Conservation (phyloP, 1,140 invertebrate genomes). For the Phenacoccus solenopsis region DNA sequence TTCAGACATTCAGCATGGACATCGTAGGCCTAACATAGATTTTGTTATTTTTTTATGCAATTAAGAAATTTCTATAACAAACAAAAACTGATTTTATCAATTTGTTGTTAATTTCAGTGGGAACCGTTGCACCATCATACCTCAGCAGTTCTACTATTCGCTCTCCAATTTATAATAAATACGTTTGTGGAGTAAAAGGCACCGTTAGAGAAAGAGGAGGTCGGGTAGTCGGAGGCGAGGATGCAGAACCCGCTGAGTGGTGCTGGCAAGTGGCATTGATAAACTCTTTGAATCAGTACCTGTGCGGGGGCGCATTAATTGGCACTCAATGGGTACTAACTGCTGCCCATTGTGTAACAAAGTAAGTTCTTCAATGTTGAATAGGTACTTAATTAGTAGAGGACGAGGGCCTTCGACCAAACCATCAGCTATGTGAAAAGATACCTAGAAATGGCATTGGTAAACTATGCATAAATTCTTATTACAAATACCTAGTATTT, state of each 20-base stretch:
- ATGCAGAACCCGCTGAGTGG: conserved; percentile 81
- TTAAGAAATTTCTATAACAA: not conserved
- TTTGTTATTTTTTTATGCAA: no score
- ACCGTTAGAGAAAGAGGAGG: conserved; percentile 38
- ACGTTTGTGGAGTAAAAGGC: conserved; percentile 83
- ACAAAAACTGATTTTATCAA: no score
- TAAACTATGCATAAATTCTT: not conserved
- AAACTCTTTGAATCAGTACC: conserved; percentile 83
- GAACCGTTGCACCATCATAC: not conserved
- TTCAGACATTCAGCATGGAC: no score
- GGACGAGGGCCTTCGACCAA: no score
- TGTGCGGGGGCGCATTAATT: conserved; percentile 90
- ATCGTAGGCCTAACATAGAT: no score
- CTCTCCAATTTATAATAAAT: conserved; percentile 67
- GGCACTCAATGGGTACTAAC: conserved; percentile 90
- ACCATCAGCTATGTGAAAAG: not conserved
- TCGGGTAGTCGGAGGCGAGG: conserved; percentile 79
- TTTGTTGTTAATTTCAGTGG: not conserved
- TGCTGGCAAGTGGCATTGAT: conserved; percentile 92
- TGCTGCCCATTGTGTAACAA: conserved; percentile 89
- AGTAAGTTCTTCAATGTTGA: conserved; percentile 49
- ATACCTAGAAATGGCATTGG: not conserved
- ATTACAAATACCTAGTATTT: not conserved
- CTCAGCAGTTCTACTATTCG: conserved; percentile 36
- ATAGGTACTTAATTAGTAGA: not conserved